Evolutionary conservation across 2,888 invertebrate species (phyloP), one percentile per base, ranked within the genome.

Genomic region (Xanthia togata): DNA sequence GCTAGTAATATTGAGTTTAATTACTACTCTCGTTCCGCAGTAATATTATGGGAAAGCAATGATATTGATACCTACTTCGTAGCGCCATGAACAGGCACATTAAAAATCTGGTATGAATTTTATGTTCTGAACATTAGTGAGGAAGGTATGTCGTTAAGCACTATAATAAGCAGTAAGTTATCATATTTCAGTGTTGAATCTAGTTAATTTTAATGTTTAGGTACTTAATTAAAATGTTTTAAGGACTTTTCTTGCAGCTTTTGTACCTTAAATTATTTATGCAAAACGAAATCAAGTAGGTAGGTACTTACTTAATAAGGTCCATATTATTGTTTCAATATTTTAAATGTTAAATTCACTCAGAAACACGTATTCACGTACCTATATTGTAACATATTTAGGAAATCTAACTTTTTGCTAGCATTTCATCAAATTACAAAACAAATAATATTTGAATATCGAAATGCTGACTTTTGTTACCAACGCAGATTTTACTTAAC

Each of bases 1-100:
- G 73, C 73, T 57, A 44, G 71, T 85, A 74, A 74, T 72, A 70
- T 62, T 59, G 60, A 62, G n/a, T 85, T 83, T 85, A 70, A 83
- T 85, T 82, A 55, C 82, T 4, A 14, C 53, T 75, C 62, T 63
- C 59, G 74, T 82, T 83, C 9, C 64, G 55, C 41, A 53, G 53
- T 76, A 60, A 71, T 57, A 35, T 78, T 65, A 60, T 41, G 41
- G 41, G 26, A 71, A 72, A 72, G 59, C 55, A 73, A 76, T 70
- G 55, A 71, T 60, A 82, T 73, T 73, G 75, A 67, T 65, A 71
- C n/a, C n/a, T n/a, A n/a, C 65, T 72, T 55, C 38, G 44, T 38
- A 31, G 14, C 35, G 55, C 11, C 44, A 68, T 81, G 23, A 69
- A 73, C 20, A 65, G 50, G 57, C 8, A 9, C 4, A 68, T 78